phyloP scores from a whole-genome alignment of 2,113 vertebrate genomes.

The Peromyscus maniculatus region DNA sequence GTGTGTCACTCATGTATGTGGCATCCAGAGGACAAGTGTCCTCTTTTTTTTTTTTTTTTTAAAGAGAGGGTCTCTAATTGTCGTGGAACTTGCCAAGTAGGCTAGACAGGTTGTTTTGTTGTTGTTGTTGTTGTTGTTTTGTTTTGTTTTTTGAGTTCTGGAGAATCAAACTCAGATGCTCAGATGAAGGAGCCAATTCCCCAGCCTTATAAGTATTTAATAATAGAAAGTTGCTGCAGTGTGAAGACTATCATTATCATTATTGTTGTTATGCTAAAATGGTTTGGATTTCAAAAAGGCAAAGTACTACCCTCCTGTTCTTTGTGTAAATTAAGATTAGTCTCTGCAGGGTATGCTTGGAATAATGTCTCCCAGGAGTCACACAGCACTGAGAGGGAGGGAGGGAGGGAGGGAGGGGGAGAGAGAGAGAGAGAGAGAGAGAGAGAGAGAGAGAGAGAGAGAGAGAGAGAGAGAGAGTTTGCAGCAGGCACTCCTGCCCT shows the following conservation, averaged over 20 bases:
- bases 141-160: not conserved
- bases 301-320: not conserved
- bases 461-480: not conserved
- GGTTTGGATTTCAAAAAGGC: not conserved
- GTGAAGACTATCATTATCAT: conserved; percentile 8
- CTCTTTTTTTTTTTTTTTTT: not conserved
- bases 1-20: not conserved
- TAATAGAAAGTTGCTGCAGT: not conserved
- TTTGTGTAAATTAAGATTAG: not conserved
- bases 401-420: not conserved
- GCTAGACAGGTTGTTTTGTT: not conserved
- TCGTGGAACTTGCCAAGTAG: not conserved
- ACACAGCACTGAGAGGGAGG: not conserved
- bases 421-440: not conserved
- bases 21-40: not conserved
- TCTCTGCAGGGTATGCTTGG: not conserved
- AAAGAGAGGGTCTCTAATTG: not conserved
- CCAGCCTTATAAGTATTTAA: conserved; percentile 17
- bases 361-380: not conserved
- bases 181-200: not conserved
- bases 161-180: not conserved
- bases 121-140: no score
- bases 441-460: no score
- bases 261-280: conserved; percentile 4
- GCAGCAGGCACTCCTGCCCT: not conserved